phyloP scores from a whole-genome alignment of 92 coral and sea anemone genomes.

The Zoanthus sansibaricus region DNA sequence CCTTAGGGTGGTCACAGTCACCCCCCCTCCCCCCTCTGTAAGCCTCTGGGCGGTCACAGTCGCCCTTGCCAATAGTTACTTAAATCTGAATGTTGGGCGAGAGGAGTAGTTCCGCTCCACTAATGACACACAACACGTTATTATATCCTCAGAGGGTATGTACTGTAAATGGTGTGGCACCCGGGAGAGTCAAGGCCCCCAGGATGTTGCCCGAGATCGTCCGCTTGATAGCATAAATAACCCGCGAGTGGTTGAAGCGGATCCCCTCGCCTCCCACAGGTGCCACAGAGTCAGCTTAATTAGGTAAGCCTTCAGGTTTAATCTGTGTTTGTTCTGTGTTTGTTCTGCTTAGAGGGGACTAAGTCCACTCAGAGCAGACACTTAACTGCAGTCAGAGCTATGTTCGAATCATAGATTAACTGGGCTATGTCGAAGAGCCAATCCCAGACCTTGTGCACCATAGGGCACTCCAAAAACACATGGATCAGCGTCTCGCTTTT shows the following conservation, averaged over 20 bases:
- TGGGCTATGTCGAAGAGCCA: neutral
- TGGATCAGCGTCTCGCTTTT: slow-evolving; percentile 19
- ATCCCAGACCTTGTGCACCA: neutral
- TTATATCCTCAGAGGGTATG: neutral
- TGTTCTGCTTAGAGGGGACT: too few species aligned
- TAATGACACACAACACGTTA: neutral
- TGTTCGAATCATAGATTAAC: slow-evolving; percentile 18
- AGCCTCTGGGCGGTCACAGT: too few species aligned
- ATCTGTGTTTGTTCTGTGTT: too few species aligned
- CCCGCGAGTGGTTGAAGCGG: neutral
- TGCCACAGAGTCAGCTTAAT: slow-evolving; percentile 5
- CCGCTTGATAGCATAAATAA: neutral
- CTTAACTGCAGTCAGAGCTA: neutral
- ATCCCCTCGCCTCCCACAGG: neutral
- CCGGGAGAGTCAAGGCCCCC: neutral
- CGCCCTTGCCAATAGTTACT: too few species aligned
- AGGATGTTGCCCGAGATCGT: neutral
- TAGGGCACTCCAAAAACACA: neutral
- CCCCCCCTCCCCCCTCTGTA: too few species aligned
- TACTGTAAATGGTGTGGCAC: neutral
- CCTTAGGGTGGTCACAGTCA: too few species aligned
- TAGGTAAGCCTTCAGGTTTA: slow-evolving; percentile 3
- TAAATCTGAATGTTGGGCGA: neutral
- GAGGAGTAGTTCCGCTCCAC: neutral
- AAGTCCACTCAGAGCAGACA: neutral